Evolutionary conservation across 2,113 vertebrate species (phyloP), one percentile per base, ranked within the genome.

Genomic region (Gadus chalcogrammus): DNA sequence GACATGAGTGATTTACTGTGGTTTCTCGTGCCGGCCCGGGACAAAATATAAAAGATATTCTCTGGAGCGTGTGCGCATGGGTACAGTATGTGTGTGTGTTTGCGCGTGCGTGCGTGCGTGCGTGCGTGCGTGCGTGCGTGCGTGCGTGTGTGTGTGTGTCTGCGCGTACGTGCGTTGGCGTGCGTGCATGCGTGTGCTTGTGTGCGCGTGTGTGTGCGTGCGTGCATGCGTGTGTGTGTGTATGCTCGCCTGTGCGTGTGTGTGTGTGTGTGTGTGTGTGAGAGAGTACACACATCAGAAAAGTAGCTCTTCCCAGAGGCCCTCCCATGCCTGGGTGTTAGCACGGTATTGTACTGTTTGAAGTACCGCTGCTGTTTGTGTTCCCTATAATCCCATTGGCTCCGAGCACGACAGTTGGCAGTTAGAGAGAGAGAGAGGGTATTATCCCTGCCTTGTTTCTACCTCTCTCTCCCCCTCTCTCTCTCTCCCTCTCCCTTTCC

Each of bases 331-430:
- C 85, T 73, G 72, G 80, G 79, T 88, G 42, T 87, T 88, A 90
- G 87, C 85, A 86, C 87, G 89, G 85, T 87, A 75, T 85, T 84
- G 81, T 84, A 89, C 86, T 88, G 86, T 89, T 89, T 89, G 89
- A 89, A 88, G 86, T 85, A 70, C 79, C 80, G 63, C 78, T 80
- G 83, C 81, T 88, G 74, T 87, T 85, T 84, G 82, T 85, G 79
- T 83, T 87, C 82, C 77, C 77, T 85, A 79, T 85, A 85, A 87
- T 90, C 82, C 84, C 87, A 70, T 86, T 73, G 82, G 86, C 86
- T 85, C 13, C 24, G 1, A 68, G 76, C 76, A n/a, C 71, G 62
- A 7, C 63, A 71, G 83, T 81, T 66, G 75, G 68, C 72, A 67
- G 69, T 68, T 48, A 48, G 7, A 48, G 42, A 48, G 79, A 71